A percentile compares a stretch with the other conserved stretches of the same genome.
phyloP scores from a whole-genome alignment of 2,113 vertebrate genomes.

The Plecturocebus donacophilus region DNA sequence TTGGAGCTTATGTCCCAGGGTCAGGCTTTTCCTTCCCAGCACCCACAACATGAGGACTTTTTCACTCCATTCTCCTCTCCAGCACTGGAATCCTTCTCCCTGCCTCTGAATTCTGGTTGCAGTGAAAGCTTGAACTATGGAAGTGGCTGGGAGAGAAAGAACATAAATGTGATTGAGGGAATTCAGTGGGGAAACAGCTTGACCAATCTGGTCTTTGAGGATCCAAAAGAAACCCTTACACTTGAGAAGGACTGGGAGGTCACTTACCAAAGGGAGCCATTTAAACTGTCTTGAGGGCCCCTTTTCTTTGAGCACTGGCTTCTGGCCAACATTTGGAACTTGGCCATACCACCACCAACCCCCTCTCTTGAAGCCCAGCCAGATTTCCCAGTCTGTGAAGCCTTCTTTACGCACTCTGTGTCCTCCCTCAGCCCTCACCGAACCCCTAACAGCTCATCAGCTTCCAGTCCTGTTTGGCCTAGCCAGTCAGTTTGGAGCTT shows the following conservation, averaged over 20 bases:
- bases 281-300: conserved; percentile 51
- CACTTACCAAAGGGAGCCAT: conserved; percentile 54
- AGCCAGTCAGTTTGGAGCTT: background rate
- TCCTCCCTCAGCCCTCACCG: conserved; percentile 15
- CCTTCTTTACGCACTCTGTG: conserved; percentile 15
- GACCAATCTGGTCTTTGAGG: background rate
- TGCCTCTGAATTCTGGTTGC: conserved; percentile 19
- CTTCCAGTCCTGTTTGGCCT: background rate
- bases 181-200: conserved; percentile 30
- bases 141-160: conserved; percentile 46
- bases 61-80: conserved; percentile 55
- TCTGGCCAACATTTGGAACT: conserved; percentile 59
- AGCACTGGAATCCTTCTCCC: background rate
- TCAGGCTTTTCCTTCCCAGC: background rate
- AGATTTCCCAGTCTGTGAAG: conserved; percentile 51
- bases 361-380: conserved; percentile 59
- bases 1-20: background rate
- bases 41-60: conserved; percentile 2
- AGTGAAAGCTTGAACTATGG: background rate
- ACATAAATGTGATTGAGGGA: background rate
- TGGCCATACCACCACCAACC: conserved; percentile 50
- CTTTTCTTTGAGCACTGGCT: conserved; percentile 70
- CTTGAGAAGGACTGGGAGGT: conserved; percentile 31
- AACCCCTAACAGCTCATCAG: conserved; percentile 43
- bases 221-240: conserved; percentile 35